Base-by-base conservation (phyloP, 2,888 invertebrate species). In the Pantelozetes paolii region DNA sequence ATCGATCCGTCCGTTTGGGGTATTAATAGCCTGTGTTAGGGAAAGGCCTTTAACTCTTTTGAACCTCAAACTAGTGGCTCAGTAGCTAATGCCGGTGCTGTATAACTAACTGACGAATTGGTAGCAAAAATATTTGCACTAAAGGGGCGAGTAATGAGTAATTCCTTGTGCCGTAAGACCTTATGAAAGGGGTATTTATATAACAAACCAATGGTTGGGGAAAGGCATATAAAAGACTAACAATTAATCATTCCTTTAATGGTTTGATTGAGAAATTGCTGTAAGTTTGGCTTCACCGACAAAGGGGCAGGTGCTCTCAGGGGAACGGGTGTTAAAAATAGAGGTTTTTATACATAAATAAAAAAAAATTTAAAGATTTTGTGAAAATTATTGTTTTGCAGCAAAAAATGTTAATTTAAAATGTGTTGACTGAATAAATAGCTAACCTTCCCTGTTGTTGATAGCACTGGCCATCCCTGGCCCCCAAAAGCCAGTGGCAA, bases 171-270 rank as follows among this genome's bases (percentile, higher is more conserved):
- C n/a, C 18, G 40, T 67, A 42, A 69, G 45, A 69, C 69, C 69
- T 69, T 42, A 69, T 42, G 42, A 69, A 69, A 42, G 36, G 36
- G 69, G 28, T 69, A 69, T 69, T 42, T 69, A 30, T 57, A 57
- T 23, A 15, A 57, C 57, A 57, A 30, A 5, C 20, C 2, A 40
- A 40, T 40, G 40, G 40, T 23, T 20, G 50, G 6, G 20, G 3
- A 5, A 59, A 30, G 11, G 18, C 2, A 40, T 2, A 40, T 15
- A 30, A 64, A 64, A 36, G 40, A 18, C 40, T 64, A 32, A 64
- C 64, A 36, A 64, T 64, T 64, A 36, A 64, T 64, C 40, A 64
- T 13, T 40, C 36, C 9, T 40, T 3, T 1, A 5, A 32, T 5
- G 36, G 36, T 32, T 5, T 64, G 64, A 64, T 64, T 64, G 64